phyloP scores from a whole-genome alignment of 2,888 invertebrate genomes.

The Chymomyza caudatula region DNA sequence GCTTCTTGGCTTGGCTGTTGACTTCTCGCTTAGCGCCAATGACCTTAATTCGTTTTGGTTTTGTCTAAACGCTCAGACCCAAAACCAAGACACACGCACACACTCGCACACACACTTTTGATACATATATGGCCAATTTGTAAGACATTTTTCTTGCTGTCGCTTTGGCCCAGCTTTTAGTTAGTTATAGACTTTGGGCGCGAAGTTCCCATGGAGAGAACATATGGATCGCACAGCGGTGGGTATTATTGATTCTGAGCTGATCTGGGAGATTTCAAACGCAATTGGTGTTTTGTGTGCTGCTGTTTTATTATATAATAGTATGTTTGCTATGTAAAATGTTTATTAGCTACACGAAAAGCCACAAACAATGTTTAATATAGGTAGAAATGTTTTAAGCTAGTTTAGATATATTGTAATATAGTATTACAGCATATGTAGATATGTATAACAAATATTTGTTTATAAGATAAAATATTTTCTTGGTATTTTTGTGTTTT shows the following conservation, averaged over 20 bases:
- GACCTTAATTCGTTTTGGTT: constrained; percentile 64
- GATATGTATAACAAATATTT: background rate
- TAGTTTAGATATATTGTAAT: background rate
- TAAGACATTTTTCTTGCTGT: constrained; percentile 45
- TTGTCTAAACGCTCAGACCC: too few relatives aligned
- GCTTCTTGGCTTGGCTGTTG: background rate
- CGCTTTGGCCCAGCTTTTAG: too few relatives aligned
- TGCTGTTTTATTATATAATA: background rate
- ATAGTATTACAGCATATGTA: constrained; percentile 15
- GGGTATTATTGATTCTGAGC: background rate
- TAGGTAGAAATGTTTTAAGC: constrained; percentile 5
- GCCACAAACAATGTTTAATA: background rate
- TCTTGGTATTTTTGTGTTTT: background rate
- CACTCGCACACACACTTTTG: background rate
- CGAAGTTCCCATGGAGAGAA: background rate
- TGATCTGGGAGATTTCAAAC: constrained; percentile 21
- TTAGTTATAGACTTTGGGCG: background rate
- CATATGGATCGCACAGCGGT: background rate
- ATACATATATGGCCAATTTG: constrained; percentile 46
- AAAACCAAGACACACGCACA: too few relatives aligned
- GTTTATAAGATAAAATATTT: background rate
- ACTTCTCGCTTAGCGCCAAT: constrained; percentile 38
- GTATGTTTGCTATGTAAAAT: constrained; percentile 1
- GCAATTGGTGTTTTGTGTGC: constrained; percentile 6
- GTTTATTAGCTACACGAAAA: background rate